These are phyloP conservation scores for Eilema depressum DNA, from an alignment of 2,888 invertebrate species.

Conservation along the genomic window DNA sequence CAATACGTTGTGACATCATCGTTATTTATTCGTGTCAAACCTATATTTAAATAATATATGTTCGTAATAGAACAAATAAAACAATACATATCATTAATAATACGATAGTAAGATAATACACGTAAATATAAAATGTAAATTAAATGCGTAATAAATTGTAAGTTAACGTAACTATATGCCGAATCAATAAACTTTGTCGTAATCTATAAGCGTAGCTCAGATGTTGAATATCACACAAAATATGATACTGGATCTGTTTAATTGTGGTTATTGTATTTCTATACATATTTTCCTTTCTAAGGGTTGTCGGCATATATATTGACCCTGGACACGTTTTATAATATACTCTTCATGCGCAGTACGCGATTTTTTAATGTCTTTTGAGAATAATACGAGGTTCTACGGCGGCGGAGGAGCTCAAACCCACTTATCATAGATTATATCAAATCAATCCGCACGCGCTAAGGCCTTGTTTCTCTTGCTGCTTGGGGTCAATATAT, in stretches of 20 bases:
- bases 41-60: slow-evolving; percentile 7
- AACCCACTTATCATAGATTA: no score
- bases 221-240: slow-evolving; percentile 7
- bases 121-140: slow-evolving; percentile 16
- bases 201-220: slow-evolving; percentile 16
- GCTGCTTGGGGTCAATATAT: no score
- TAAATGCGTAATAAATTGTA: slow-evolving; percentile 11
- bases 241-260: slow-evolving; percentile 2
- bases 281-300: background rate
- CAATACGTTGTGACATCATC: slow-evolving; percentile 25
- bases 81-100: slow-evolving; percentile 24
- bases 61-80: slow-evolving; percentile 12
- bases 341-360: no score
- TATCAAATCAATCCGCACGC: no score
- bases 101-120: slow-evolving; percentile 6
- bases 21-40: slow-evolving; percentile 41
- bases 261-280: background rate
- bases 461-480: no score
- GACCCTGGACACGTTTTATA: no score
- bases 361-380: no score
- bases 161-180: background rate
- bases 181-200: slow-evolving; percentile 1
- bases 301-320: no score
- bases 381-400: no score
- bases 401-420: no score